Conservation (phyloP, 2,888 invertebrate genomes). For the Pristionchus arcanus region DNA sequence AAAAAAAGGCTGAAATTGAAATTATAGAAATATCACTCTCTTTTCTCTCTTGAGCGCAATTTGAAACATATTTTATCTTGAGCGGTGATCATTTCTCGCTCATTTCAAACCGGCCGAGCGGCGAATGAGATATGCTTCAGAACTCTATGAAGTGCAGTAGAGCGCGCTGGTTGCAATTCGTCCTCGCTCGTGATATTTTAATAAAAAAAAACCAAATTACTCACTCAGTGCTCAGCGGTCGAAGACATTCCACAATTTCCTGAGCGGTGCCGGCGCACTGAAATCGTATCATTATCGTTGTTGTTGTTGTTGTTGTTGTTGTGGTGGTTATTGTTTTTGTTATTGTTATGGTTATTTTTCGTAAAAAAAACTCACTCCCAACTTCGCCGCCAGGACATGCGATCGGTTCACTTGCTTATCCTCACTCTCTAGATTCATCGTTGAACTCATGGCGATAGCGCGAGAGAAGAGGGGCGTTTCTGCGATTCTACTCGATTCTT, state of each 20-base stretch:
- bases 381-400: neutral
- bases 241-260: neutral
- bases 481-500: too few relatives aligned
- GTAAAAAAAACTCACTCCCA: constrained; percentile 22
- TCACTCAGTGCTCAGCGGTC: neutral
- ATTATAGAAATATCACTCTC: too few relatives aligned
- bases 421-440: neutral
- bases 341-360: neutral
- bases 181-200: neutral
- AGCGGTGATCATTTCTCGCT: too few relatives aligned
- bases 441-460: neutral
- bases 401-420: constrained; percentile 22
- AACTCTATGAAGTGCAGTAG: neutral
- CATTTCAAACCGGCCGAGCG: too few relatives aligned
- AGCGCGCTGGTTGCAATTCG: neutral
- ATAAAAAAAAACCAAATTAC: neutral
- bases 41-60: neutral
- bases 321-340: neutral
- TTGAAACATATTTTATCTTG: neutral
- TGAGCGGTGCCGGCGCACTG: constrained; percentile 22
- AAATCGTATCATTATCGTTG: neutral
- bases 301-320: neutral
- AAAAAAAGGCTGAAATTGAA: too few relatives aligned
- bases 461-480: neutral
- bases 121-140: neutral